Percentiles rank a stretch among this genome's conserved stretches.
Evolutionary conservation across 2,888 invertebrate species (phyloP).

Genomic region (Elysia crispata): DNA sequence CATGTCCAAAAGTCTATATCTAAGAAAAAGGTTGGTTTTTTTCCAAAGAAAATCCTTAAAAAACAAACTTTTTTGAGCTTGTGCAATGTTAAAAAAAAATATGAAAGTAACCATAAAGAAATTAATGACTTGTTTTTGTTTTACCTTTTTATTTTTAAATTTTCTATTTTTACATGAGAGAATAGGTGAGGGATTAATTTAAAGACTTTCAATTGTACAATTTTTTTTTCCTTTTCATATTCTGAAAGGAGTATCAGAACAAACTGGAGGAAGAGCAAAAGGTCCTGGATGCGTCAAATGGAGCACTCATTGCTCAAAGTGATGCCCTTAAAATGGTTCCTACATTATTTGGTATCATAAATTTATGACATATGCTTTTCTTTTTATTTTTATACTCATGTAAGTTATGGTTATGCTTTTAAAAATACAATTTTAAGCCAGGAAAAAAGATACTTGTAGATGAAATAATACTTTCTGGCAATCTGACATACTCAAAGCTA

Average conservation of each 20-base stretch:
- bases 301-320: constrained; percentile 67
- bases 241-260: constrained; percentile 64
- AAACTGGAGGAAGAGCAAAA: constrained; percentile 68
- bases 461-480: too few species aligned
- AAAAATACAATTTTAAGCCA: too few species aligned
- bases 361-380: constrained; percentile 35
- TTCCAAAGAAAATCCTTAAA: too few species aligned
- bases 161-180: background rate
- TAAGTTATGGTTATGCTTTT: too few species aligned
- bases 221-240: background rate
- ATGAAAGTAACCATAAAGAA: too few species aligned
- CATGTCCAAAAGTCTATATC: too few species aligned
- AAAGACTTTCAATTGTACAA: background rate
- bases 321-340: constrained; percentile 74
- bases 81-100: too few species aligned
- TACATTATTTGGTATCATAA: constrained; percentile 72
- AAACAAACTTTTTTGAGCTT: too few species aligned
- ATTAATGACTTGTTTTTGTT: background rate
- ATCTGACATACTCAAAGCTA: too few species aligned
- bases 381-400: background rate
- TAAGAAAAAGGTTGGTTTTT: too few species aligned
- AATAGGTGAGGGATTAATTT: background rate
- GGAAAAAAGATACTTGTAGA: background rate
- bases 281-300: constrained; percentile 62
- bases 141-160: too few species aligned